These are phyloP conservation scores for Labeo calbasu DNA, from an alignment of 2,797 vertebrate species.

Conservation along the genomic window DNA sequence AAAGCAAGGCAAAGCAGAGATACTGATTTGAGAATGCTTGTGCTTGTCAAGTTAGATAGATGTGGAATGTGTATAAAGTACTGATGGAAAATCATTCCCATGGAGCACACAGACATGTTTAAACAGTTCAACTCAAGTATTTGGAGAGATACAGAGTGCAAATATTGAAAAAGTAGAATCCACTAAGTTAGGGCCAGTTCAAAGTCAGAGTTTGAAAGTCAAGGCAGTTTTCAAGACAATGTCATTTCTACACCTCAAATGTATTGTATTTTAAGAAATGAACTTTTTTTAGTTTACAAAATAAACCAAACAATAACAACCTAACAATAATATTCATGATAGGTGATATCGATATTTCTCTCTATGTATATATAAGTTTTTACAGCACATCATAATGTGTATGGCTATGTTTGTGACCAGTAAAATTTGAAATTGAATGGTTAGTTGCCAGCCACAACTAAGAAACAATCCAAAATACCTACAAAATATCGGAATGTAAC, in stretches of 20 bases:
- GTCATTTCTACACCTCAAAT: not conserved
- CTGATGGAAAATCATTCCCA: constrained; percentile 7
- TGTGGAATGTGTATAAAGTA: not conserved
- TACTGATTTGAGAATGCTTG: constrained; percentile 2
- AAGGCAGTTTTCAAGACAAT: not conserved
- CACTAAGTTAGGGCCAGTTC: not conserved
- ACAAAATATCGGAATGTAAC: no score
- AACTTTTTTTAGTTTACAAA: no score
- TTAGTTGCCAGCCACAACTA: no score
- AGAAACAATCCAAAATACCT: no score
- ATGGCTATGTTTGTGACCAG: not conserved
- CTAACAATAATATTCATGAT: no score
- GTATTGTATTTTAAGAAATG: not conserved
- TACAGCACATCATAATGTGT: not conserved
- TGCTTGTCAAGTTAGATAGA: not conserved
- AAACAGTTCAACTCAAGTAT: not conserved
- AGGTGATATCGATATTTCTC: no score
- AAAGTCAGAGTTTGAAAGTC: not conserved
- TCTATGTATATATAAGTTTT: no score
- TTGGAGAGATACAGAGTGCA: not conserved
- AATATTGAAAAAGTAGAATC: not conserved
- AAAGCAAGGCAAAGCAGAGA: constrained; percentile 20
- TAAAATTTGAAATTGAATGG: no score
- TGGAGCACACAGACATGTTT: not conserved
- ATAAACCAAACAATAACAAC: no score